A percentile compares a stretch with the other conserved stretches of the same genome.
phyloP scores from a whole-genome alignment of 2,797 vertebrate species.

The Otus scops region DNA sequence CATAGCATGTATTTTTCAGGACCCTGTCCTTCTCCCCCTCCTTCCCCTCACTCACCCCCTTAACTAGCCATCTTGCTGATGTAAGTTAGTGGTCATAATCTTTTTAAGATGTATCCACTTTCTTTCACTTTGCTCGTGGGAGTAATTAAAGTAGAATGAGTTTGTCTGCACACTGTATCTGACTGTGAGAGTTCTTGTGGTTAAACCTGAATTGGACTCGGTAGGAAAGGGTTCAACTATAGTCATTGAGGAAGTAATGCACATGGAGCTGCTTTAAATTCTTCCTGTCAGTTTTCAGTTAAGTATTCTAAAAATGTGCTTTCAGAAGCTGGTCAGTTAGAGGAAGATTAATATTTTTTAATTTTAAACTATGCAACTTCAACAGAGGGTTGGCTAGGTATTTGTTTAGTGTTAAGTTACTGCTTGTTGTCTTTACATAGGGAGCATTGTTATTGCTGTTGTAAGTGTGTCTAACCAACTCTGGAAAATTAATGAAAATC shows the following conservation, averaged over 20 bases:
- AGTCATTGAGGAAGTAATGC: background rate
- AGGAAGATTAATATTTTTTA: too few species aligned
- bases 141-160: background rate
- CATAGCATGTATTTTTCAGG: accelerated
- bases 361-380: background rate
- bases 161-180: background rate
- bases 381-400: background rate
- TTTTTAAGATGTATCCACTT: accelerated
- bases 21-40: accelerated
- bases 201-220: background rate
- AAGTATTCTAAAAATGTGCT: too few species aligned
- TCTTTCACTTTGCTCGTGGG: background rate
- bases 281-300: too few species aligned
- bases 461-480: background rate
- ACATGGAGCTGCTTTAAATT: too few species aligned
- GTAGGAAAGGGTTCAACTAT: background rate
- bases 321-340: too few species aligned
- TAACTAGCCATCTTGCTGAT: background rate
- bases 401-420: background rate
- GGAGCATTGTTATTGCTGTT: background rate
- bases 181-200: background rate
- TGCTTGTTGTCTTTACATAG: background rate
- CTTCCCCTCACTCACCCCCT: accelerated
- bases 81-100: background rate
- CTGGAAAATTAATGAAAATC: background rate